A percentile compares a stretch with the other conserved stretches of the same genome.
Evolutionary conservation across 2,888 invertebrate genomes (phyloP).

Genomic region (Hipparchia semele): DNA sequence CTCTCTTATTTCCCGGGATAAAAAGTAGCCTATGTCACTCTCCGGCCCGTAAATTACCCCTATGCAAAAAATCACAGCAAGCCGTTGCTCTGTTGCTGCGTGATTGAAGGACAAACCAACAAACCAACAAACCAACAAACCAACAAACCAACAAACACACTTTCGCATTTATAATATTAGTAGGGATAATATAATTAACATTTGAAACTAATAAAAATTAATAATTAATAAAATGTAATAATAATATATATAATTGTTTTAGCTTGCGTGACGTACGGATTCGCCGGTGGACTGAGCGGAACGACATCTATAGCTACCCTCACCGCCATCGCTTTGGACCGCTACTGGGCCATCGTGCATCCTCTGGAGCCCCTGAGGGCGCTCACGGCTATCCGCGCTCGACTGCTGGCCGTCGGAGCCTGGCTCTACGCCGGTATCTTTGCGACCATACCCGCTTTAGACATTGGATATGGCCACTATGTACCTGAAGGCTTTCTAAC

Average conservation of each 20-base stretch:
- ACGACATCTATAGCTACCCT: constrained; percentile 91
- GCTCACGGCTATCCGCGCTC: constrained; percentile 84
- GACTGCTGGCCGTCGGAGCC: constrained; percentile 83
- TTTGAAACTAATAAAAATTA: no score
- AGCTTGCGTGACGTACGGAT: constrained; percentile 92
- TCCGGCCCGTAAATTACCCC: no score
- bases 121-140: no score
- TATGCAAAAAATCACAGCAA: no score
- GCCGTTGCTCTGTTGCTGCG: no score
- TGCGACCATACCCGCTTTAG: constrained; percentile 86
- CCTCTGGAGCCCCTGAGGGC: constrained; percentile 87
- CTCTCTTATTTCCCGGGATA: no score
- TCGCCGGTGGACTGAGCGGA: constrained; percentile 91
- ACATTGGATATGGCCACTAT: constrained; percentile 88
- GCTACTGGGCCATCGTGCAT: constrained; percentile 91
- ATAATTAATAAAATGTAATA: no score
- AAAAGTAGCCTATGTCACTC: no score
- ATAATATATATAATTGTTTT: constrained; percentile 55
- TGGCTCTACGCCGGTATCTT: constrained; percentile 90
- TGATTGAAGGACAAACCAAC: no score
- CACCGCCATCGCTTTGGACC: constrained; percentile 90
- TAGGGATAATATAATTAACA: no score
- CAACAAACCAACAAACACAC: no score
- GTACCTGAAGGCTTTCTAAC: constrained; percentile 93
- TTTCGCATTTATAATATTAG: no score